Percentiles rank a stretch among this genome's conserved stretches.
These are phyloP conservation scores for Trichonephila clavipes DNA, from an alignment of 1,140 invertebrate species.

Conservation along the genomic window DNA sequence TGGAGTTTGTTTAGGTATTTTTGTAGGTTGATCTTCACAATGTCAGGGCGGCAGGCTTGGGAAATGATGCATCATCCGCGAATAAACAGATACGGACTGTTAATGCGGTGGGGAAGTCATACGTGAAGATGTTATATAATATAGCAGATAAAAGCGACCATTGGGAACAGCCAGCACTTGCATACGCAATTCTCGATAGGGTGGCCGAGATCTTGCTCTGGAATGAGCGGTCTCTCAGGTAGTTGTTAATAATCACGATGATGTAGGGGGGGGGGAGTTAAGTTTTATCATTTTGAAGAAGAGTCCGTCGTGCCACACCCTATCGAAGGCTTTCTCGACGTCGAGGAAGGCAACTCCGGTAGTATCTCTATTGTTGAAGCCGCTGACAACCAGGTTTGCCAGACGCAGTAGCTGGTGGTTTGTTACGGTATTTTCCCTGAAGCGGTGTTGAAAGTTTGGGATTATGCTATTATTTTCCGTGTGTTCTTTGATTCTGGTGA, in stretches of 20 bases:
- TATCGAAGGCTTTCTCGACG: no score
- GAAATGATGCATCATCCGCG: not conserved
- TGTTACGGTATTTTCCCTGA: not conserved
- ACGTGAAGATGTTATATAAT: not conserved
- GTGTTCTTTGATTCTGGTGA: not conserved
- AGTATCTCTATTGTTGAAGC: not conserved
- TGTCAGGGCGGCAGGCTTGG: not conserved
- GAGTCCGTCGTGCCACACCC: no score
- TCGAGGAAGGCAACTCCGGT: not conserved
- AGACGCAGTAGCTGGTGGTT: not conserved
- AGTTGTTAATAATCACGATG: no score
- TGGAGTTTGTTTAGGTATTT: no score
- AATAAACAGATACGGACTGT: no score
- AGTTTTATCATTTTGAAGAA: no score
- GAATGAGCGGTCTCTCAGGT: no score
- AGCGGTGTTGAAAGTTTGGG: not conserved
- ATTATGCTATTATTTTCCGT: not conserved
- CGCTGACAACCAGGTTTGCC: not conserved
- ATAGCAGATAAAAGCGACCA: not conserved
- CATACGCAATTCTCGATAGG: rapidly evolving
- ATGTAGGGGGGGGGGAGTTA: no score
- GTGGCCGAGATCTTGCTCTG: not conserved
- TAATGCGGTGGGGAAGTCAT: not conserved
- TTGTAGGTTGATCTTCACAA: no score
- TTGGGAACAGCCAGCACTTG: not conserved